Evolutionary conservation across 2,888 invertebrate genomes (phyloP).

Genomic region (Frankliniella intonsa): DNA sequence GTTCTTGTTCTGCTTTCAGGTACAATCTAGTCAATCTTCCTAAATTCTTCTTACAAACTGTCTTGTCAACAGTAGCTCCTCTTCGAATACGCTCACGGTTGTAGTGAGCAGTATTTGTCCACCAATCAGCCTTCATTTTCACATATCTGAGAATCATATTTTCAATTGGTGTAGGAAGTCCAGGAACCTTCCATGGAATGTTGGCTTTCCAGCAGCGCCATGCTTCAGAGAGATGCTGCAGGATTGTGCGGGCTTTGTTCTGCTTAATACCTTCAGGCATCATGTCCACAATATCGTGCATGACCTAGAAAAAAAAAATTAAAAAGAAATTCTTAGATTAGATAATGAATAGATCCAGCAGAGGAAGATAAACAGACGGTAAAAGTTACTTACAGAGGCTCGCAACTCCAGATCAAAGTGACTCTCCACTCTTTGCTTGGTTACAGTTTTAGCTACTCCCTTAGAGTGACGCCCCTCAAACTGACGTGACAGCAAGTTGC

Average conservation of each 20-base stretch:
- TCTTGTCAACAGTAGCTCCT: slow-evolving; percentile 99
- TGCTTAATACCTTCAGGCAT: slow-evolving; percentile 99
- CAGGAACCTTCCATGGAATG: slow-evolving; percentile 99
- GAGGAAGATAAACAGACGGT: not conserved
- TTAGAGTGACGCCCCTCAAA: slow-evolving; percentile 99
- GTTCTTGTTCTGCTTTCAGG: slow-evolving; percentile 94
- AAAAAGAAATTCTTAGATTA: slow-evolving; percentile 3
- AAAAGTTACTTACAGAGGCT: slow-evolving; percentile 77
- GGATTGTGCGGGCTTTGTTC: slow-evolving; percentile 97
- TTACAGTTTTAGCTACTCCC: slow-evolving; percentile 99
- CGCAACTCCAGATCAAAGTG: slow-evolving; percentile 98
- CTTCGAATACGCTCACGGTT: slow-evolving; percentile 97
- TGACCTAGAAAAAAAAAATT: slow-evolving; percentile 44
- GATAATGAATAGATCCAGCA: not conserved
- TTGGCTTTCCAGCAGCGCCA: slow-evolving; percentile 99
- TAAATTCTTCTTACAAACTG: slow-evolving; percentile 99
- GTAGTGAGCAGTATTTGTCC: slow-evolving; percentile 99
- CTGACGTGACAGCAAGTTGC: slow-evolving; percentile 94
- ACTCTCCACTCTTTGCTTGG: slow-evolving; percentile 98
- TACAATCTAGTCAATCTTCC: slow-evolving; percentile 96
- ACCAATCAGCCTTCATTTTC: slow-evolving; percentile 99
- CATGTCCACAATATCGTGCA: slow-evolving; percentile 99
- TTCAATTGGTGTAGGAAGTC: slow-evolving; percentile 97
- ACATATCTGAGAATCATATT: slow-evolving; percentile 99
- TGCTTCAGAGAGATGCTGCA: slow-evolving; percentile 98